Base-by-base conservation (phyloP, 2,113 vertebrate genomes). In the Apaloderma vittatum region DNA sequence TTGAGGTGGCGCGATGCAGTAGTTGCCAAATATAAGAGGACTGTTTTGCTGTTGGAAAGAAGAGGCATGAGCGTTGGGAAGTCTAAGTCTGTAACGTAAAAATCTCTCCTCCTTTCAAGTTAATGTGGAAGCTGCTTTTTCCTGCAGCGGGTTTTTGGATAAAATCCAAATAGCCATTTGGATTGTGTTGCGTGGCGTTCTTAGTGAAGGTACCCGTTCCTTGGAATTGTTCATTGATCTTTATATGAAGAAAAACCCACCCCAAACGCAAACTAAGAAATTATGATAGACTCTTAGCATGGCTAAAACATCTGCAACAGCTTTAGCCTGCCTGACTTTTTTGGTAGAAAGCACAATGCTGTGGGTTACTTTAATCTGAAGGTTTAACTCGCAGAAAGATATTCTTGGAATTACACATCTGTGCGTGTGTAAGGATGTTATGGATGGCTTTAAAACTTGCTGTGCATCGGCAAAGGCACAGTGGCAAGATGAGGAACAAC, bases 401-500 rank as follows among this genome's bases (percentile, higher is more conserved):
- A 9, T 9, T n/a, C 12, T 22, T 73, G 63, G 49, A 55, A 22
- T 49, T 11, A 6, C n/a, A 7, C 2, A 1, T 52, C 40, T 73
- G 6, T 24, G 11, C 8, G 30, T 11, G 49, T 9, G 22, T 6
- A 45, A 54, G 34, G 59, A 11, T 48, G 32, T 40, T 51, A 51
- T 0, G 2, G 37, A 29, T 18, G 22, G 27, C 54, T 92, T 43
- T 19, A 7, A 7, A 46, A 48, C 32, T 70, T 15, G 9, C 1
- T 1, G 3, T 45, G 82, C 12, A 4, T 21, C 3, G 4, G 78
- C 24, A 8, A 49, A 59, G 63, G 22, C 36, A 3, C 40, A 12
- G 24, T 5, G 2, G 45, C 29, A 1, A 6, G 65, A 7, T 2
- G 27, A 15, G 46, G 40, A 6, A 2, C 46, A 12, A 30, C 36